Percentiles rank a stretch among this genome's conserved stretches.
These are phyloP conservation scores for Scaptomyza polygonia DNA, from an alignment of 2,888 invertebrate species.

Conservation along the genomic window DNA sequence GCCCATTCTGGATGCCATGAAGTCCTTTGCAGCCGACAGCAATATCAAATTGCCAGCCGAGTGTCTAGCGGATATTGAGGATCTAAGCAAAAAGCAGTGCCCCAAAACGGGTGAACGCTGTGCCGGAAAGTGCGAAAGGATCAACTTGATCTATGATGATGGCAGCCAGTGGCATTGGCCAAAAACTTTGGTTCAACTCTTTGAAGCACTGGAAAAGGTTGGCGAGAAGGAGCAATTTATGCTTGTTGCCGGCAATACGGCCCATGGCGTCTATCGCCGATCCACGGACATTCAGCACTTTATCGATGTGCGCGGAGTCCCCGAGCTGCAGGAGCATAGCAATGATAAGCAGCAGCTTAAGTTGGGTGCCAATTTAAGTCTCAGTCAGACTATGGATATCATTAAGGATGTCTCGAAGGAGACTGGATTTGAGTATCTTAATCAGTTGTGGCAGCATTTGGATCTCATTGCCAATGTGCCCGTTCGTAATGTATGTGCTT, in stretches of 20 bases:
- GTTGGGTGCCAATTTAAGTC: conserved; percentile 84
- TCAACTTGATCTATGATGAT: conserved; percentile 48
- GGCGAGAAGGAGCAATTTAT: conserved; percentile 85
- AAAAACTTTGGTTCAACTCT: conserved; percentile 59
- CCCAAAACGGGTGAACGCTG: conserved; percentile 83
- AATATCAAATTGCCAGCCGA: conserved; percentile 84
- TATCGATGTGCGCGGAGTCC: conserved; percentile 87
- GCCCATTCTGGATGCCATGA: conserved; percentile 91
- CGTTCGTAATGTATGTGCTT: conserved; percentile 87
- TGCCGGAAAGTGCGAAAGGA: conserved; percentile 71
- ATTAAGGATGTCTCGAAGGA: conserved; percentile 74
- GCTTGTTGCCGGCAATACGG: conserved; percentile 91
- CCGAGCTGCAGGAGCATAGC: conserved; percentile 85
- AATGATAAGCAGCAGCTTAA: conserved; percentile 68
- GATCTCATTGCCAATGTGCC: conserved; percentile 88
- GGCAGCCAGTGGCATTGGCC: conserved; percentile 81
- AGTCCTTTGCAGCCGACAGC: conserved; percentile 88
- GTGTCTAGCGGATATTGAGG: conserved; percentile 85
- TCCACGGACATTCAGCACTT: conserved; percentile 84
- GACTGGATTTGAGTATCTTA: conserved; percentile 86
- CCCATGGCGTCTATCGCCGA: conserved; percentile 87
- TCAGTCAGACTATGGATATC: conserved; percentile 85
- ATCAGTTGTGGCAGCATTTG: conserved; percentile 85
- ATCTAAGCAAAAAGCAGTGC: conserved; percentile 77
- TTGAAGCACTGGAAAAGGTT: conserved; percentile 80